A percentile compares a stretch with the other conserved stretches of the same genome.
These are phyloP conservation scores for Mugil cephalus DNA, from an alignment of 2,113 vertebrate species.

Conservation along the genomic window DNA sequence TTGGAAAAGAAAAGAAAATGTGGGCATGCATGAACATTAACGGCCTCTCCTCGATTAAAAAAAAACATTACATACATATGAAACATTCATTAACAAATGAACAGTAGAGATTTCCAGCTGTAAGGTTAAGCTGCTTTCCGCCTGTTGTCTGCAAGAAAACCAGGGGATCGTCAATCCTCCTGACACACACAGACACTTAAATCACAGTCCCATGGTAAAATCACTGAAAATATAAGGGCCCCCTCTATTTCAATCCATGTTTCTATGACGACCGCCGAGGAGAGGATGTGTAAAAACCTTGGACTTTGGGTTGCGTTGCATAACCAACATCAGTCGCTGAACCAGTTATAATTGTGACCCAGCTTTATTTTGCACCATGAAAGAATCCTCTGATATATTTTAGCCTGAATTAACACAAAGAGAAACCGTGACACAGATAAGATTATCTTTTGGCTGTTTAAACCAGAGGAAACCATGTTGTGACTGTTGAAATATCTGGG, in stretches of 20 bases:
- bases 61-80: constrained; percentile 45
- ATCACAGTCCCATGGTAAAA: constrained; percentile 43
- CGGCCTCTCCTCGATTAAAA: constrained; percentile 19
- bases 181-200: constrained; percentile 34
- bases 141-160: constrained; percentile 44
- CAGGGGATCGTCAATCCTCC: constrained; percentile 55
- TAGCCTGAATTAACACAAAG: neutral
- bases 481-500: constrained; percentile 18
- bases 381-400: constrained; percentile 47
- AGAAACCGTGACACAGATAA: constrained; percentile 48
- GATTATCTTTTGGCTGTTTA: constrained; percentile 39
- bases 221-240: constrained; percentile 54
- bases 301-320: constrained; percentile 40
- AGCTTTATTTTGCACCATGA: constrained; percentile 42
- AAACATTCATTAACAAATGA: constrained; percentile 46
- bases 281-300: constrained; percentile 54
- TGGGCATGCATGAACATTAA: constrained; percentile 33
- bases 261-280: constrained; percentile 68
- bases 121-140: constrained; percentile 42
- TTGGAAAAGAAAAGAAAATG: neutral
- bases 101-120: constrained; percentile 36
- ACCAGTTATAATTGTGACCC: constrained; percentile 28
- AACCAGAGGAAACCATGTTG: constrained; percentile 26
- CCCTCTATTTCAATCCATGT: constrained; percentile 51
- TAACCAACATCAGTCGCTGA: constrained; percentile 36